Evolutionary conservation across 2,797 vertebrate species (phyloP).

Genomic region (Alca torda): DNA sequence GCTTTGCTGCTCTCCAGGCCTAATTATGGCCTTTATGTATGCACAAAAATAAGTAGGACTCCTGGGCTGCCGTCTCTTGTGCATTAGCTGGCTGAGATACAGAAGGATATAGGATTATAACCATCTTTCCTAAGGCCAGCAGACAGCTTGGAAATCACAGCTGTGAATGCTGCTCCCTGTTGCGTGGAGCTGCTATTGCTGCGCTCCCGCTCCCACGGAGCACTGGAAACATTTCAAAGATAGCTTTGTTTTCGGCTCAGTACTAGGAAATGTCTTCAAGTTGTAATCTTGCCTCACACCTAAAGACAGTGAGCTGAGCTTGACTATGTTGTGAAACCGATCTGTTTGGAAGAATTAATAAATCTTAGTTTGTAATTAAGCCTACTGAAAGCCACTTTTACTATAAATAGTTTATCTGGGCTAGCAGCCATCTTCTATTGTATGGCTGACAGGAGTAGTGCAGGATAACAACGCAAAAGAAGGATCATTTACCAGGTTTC

Average conservation of each 20-base stretch:
- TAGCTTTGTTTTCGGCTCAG: not conserved
- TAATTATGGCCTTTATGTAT: not conserved
- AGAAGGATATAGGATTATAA: not conserved
- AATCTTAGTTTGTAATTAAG: not conserved
- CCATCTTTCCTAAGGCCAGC: not conserved
- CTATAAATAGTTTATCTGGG: constrained; percentile 10
- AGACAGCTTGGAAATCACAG: not conserved
- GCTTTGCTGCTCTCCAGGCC: not conserved
- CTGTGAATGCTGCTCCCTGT: not conserved
- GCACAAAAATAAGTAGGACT: not conserved
- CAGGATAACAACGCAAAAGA: not conserved
- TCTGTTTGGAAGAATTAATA: not conserved
- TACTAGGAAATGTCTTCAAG: not conserved
- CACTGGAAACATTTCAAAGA: not conserved
- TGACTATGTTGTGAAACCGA: not conserved
- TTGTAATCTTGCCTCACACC: not conserved
- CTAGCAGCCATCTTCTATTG: not conserved
- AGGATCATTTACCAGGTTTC: not conserved
- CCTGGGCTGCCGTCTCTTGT: not conserved
- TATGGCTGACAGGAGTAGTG: not conserved
- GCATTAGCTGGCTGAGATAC: not conserved
- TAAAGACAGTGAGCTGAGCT: not conserved
- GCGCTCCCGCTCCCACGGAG: not conserved
- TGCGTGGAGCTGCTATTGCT: not conserved
- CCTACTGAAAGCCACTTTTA: not conserved